Conservation (phyloP, 2,797 vertebrate genomes). For the Margarornis squamiger region DNA sequence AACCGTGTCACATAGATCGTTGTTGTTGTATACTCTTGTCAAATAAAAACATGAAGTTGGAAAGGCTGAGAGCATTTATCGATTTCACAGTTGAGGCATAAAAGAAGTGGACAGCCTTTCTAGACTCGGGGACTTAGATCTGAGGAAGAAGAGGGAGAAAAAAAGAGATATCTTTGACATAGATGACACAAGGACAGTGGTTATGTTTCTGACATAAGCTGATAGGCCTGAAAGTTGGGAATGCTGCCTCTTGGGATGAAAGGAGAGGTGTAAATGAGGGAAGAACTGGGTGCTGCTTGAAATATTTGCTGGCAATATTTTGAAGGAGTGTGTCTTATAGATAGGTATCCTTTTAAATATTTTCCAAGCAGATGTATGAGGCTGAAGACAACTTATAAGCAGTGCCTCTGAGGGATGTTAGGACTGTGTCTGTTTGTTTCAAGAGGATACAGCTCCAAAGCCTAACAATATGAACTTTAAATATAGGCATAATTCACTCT, state of each 20-base stretch:
- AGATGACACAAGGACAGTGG: not conserved
- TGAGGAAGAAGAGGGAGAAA: not conserved
- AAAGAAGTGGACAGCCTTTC: conserved; percentile 28
- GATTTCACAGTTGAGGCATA: conserved; percentile 29
- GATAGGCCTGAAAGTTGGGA: not conserved
- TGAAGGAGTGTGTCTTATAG: not conserved
- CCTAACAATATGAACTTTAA: not conserved
- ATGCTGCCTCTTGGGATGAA: not conserved
- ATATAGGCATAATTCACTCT: not conserved
- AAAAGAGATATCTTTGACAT: not conserved
- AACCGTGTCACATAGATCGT: not conserved
- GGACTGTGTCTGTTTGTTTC: not conserved
- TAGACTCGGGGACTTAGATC: not conserved
- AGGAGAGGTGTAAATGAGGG: not conserved
- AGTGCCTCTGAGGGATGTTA: not conserved
- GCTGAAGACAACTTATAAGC: not conserved
- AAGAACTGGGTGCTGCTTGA: not conserved
- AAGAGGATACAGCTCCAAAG: not conserved
- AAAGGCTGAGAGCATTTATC: conserved; percentile 23
- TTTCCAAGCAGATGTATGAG: not conserved
- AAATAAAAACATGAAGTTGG: conserved; percentile 35
- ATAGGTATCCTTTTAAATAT: not conserved
- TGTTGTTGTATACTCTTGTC: conserved; percentile 31
- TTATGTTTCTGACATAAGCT: not conserved
- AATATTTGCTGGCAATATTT: not conserved